phyloP scores from a whole-genome alignment of 2,113 vertebrate species.

The Myrmecophaga tridactyla region DNA sequence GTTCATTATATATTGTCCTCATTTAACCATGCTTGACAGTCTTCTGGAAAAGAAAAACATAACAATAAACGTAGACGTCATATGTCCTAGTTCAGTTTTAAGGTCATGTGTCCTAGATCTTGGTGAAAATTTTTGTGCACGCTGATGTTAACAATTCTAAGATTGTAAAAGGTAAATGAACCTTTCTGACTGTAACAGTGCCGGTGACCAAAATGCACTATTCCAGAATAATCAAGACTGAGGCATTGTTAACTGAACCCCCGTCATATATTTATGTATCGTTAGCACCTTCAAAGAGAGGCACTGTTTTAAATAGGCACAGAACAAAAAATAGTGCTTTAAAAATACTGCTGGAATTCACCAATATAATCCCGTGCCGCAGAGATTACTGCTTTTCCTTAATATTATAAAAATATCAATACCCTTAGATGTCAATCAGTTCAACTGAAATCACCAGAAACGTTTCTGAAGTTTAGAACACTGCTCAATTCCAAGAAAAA shows the following conservation, averaged over 20 bases:
- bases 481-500: conserved; percentile 79
- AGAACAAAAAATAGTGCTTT: conserved; percentile 61
- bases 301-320: conserved; percentile 78
- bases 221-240: conserved; percentile 64
- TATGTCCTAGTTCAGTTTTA: background rate
- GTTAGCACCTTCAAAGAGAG: conserved; percentile 76
- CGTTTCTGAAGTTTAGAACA: conserved; percentile 74
- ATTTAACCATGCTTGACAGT: background rate
- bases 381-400: conserved; percentile 73
- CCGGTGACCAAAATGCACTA: conserved; percentile 44
- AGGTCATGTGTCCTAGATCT: conserved; percentile 14
- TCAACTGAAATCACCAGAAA: conserved; percentile 79
- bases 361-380: conserved; percentile 76
- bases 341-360: conserved; percentile 76
- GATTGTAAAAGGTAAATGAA: conserved; percentile 47
- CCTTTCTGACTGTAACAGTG: conserved; percentile 43
- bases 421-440: conserved; percentile 73
- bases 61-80: background rate
- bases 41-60: background rate
- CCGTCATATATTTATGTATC: conserved; percentile 70
- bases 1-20: background rate
- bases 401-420: conserved; percentile 79
- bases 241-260: conserved; percentile 72
- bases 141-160: conserved; percentile 18
- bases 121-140: conserved; percentile 52